A percentile compares a stretch with the other conserved stretches of the same genome.
phyloP scores from a whole-genome alignment of 2,888 invertebrate species.

The Dryadula phaetusa region DNA sequence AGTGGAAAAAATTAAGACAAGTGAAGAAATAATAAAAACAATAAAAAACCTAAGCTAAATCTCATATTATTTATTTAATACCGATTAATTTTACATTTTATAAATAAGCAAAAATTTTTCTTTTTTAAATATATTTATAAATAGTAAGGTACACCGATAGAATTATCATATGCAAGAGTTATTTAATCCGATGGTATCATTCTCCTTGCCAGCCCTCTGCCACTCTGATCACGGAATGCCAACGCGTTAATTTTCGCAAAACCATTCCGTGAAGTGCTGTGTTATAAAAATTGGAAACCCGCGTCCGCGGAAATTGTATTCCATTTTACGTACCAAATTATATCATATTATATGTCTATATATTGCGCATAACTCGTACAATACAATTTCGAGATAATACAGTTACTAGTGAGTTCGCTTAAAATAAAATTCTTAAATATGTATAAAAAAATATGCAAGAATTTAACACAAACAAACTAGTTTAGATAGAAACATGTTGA shows the following conservation, averaged over 20 bases:
- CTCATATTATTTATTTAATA: too few species aligned
- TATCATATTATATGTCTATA: background rate
- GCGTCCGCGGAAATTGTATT: slow-evolving; percentile 19
- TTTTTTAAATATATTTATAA: too few species aligned
- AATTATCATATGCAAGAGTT: background rate
- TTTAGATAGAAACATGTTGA: too few species aligned
- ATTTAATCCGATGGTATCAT: background rate
- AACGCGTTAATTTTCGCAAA: slow-evolving; percentile 27
- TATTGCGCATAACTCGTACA: background rate
- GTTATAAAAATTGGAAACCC: slow-evolving; percentile 26
- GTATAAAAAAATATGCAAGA: background rate
- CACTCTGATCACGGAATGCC: slow-evolving; percentile 33
- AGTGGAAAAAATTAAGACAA: background rate
- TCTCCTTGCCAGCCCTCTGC: background rate
- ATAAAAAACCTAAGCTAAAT: background rate
- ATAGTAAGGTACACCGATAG: background rate
- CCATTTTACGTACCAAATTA: slow-evolving; percentile 13
- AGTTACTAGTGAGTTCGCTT: background rate
- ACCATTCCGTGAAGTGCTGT: slow-evolving; percentile 28
- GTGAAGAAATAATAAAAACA: too few species aligned
- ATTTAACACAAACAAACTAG: too few species aligned
- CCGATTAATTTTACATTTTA: too few species aligned
- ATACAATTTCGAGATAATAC: background rate
- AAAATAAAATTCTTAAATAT: background rate
- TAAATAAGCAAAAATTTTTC: too few species aligned